Conservation (phyloP, 2,113 vertebrate species). For the Egretta garzetta region DNA sequence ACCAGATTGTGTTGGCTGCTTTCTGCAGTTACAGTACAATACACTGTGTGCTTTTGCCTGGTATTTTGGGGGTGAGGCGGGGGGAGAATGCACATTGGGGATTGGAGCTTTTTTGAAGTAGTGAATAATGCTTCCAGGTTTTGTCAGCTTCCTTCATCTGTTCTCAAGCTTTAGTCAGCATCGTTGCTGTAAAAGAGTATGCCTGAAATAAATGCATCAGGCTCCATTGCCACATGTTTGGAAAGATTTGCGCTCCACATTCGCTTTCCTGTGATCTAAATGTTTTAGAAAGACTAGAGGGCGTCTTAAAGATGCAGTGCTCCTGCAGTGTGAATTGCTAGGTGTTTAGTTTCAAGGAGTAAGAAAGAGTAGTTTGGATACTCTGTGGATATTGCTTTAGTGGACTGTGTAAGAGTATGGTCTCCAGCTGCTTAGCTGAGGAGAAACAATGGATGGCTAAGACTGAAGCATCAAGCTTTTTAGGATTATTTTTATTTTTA, state of each 20-base stretch:
- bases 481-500: not conserved
- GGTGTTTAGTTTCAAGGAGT: not conserved
- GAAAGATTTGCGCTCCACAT: not conserved
- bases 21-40: not conserved
- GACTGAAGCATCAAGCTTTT: not conserved
- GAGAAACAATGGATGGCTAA: not conserved
- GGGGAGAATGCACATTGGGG: rapidly evolving
- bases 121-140: not conserved
- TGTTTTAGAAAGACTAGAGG: not conserved
- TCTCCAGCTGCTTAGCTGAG: not conserved
- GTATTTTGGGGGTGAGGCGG: not conserved
- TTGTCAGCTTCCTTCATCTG: not conserved
- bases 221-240: not conserved
- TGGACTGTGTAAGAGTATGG: rapidly evolving
- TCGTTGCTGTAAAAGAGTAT: not conserved
- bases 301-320: not conserved
- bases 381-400: not conserved
- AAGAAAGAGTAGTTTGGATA: not conserved
- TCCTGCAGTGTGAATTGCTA: not conserved
- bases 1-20: not conserved
- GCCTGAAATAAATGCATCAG: not conserved
- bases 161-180: not conserved
- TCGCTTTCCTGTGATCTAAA: not conserved
- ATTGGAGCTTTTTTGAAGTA: not conserved
- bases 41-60: not conserved